phyloP scores from a whole-genome alignment of 2,888 invertebrate genomes.

The Mesorhabditis sp. region DNA sequence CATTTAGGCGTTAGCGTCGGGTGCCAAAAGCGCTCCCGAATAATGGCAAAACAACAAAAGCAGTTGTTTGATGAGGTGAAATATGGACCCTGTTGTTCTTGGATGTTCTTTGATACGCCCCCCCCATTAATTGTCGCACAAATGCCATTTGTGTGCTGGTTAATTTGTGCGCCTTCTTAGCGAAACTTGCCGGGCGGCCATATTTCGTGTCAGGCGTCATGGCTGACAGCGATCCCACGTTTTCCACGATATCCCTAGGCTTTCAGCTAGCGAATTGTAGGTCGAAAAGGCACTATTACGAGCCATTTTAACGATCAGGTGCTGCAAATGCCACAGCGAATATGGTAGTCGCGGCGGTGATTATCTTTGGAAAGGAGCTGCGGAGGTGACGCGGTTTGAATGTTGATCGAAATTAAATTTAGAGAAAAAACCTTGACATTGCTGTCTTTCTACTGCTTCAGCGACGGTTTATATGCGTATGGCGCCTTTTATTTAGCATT shows the following conservation, averaged over 20 bases:
- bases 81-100: too few relatives aligned
- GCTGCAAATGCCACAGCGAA: neutral
- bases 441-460: neutral
- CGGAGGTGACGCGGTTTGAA: neutral
- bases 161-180: too few relatives aligned
- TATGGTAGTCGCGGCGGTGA: neutral
- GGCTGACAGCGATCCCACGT: neutral
- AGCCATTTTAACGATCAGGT: neutral
- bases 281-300: neutral
- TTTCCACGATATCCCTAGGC: neutral
- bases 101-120: too few relatives aligned
- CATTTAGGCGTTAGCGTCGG: too few relatives aligned
- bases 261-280: conserved; percentile 3
- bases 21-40: too few relatives aligned
- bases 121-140: too few relatives aligned
- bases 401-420: too few relatives aligned
- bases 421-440: neutral
- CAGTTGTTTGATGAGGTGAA: too few relatives aligned
- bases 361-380: neutral
- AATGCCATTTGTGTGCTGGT: too few relatives aligned
- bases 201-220: too few relatives aligned
- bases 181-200: too few relatives aligned
- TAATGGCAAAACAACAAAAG: too few relatives aligned
- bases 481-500: neutral
- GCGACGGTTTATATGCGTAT: neutral